phyloP scores from a whole-genome alignment of 2,888 invertebrate species.

The Xylota segnis region DNA sequence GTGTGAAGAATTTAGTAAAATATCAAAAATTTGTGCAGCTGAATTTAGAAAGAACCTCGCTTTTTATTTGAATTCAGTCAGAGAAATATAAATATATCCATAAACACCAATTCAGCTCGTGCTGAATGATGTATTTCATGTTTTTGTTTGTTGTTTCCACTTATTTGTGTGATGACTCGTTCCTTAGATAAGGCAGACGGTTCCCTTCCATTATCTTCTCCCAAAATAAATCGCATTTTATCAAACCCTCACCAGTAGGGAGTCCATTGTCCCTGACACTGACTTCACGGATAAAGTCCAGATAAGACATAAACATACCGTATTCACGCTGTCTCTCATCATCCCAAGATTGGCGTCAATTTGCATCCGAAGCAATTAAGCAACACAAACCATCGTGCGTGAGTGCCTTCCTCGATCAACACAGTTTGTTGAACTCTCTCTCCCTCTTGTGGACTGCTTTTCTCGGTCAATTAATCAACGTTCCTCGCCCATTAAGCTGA shows the following conservation, averaged over 20 bases:
- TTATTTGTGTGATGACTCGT: neutral
- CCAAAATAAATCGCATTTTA: too few species aligned
- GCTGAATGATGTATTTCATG: slow-evolving; percentile 19
- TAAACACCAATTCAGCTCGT: slow-evolving; percentile 28
- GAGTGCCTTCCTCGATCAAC: slow-evolving; percentile 51
- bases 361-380: slow-evolving; percentile 72
- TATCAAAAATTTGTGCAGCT: neutral
- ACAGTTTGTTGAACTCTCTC: slow-evolving; percentile 71
- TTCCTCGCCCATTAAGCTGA: slow-evolving; percentile 32
- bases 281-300: slow-evolving; percentile 50
- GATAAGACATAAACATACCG: slow-evolving; percentile 17
- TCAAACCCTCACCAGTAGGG: neutral
- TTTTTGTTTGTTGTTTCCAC: neutral
- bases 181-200: neutral
- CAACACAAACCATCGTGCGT: slow-evolving; percentile 28
- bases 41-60: neutral
- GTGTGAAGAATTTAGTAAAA: neutral
- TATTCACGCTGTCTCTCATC: neutral
- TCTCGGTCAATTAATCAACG: slow-evolving; percentile 44
- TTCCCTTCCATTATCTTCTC: too few species aligned
- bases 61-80: neutral
- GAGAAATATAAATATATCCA: neutral
- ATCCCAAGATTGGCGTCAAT: slow-evolving; percentile 31
- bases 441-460: slow-evolving; percentile 27
- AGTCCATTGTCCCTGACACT: neutral